Evolutionary conservation across 1,140 invertebrate species (phyloP).

Genomic region (Magallana ariakensis): DNA sequence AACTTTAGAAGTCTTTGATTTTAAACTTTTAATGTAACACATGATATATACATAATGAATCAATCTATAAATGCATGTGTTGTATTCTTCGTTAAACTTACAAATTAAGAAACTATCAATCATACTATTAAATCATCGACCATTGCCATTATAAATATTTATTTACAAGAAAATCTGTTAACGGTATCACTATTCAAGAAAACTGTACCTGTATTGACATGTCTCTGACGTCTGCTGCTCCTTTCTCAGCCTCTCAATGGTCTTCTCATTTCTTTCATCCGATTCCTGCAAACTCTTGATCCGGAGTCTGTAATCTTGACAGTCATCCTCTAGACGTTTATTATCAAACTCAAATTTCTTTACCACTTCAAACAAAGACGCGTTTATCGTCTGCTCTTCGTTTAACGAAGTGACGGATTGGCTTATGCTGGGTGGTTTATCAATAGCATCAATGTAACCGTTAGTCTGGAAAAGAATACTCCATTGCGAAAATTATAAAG

Average conservation of each 20-base stretch:
- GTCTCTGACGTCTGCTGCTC: background rate
- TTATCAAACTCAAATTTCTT: background rate
- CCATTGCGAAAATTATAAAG: too few species aligned
- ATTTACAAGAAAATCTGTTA: too few species aligned
- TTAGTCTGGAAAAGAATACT: background rate
- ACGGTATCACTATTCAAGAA: too few species aligned
- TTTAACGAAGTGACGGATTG: background rate
- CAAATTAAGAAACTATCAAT: too few species aligned
- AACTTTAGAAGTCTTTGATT: too few species aligned
- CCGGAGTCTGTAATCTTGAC: background rate
- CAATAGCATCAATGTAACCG: background rate
- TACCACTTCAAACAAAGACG: background rate
- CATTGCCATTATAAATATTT: too few species aligned
- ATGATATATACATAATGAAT: too few species aligned
- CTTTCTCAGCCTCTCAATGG: background rate
- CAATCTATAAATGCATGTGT: too few species aligned
- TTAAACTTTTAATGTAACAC: too few species aligned
- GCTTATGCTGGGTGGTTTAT: background rate
- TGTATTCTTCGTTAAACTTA: too few species aligned
- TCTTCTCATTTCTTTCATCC: background rate
- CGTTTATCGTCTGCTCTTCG: background rate
- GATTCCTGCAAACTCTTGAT: background rate
- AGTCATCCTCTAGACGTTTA: slow-evolving; percentile 7
- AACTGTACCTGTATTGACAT: background rate
- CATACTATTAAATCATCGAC: too few species aligned